Base-by-base conservation (phyloP, 2,797 vertebrate species). In the Scomberomorus guttatus region DNA sequence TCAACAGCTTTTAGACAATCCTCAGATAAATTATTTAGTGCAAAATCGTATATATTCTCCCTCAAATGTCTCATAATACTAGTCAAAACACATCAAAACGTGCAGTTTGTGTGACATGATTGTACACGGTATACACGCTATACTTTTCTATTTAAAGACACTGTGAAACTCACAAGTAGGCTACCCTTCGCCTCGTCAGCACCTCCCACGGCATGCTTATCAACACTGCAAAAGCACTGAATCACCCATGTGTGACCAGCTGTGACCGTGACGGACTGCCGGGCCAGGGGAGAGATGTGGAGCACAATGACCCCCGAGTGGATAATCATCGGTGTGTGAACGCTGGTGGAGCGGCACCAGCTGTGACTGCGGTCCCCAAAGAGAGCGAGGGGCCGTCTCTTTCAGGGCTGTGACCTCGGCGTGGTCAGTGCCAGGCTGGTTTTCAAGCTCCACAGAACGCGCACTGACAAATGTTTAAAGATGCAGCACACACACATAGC, bases 301-400 rank as follows among this genome's bases (percentile, higher is more conserved):
- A 75, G 75, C 82, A 86, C 73, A 77, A 86, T 81, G 85, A 86
- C 83, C 84, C 79, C 74, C 56, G 50, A 80, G 79, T 77, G 83
- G 82, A 83, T 90, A 79, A 88, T 92, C 89, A 90, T 86, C 39
- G 46, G 88, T 81, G 86, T 90, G 88, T 90, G 87, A 87, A 88
- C 39, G 10, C 9, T 8, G 50, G 54, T 61, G 48, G 81, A 90
- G 84, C 79, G 12, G 0, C 74, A 58, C 70, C 79, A 86, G 87
- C 85, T 88, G 89, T 83, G 85, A 60, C 77, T 34, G n/a, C 3
- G 9, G 68, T 75, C 79, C 80, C 80, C 32, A 63, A 67, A 77
- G 84, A 90, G 71, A 81, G 59, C 6, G 71, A 75, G 70, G 48
- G 73, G 73, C 57, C 52, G 1, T 80, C 57, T 83, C 44, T 81